phyloP scores from a whole-genome alignment of 2,797 vertebrate species.

The Lates japonicus region DNA sequence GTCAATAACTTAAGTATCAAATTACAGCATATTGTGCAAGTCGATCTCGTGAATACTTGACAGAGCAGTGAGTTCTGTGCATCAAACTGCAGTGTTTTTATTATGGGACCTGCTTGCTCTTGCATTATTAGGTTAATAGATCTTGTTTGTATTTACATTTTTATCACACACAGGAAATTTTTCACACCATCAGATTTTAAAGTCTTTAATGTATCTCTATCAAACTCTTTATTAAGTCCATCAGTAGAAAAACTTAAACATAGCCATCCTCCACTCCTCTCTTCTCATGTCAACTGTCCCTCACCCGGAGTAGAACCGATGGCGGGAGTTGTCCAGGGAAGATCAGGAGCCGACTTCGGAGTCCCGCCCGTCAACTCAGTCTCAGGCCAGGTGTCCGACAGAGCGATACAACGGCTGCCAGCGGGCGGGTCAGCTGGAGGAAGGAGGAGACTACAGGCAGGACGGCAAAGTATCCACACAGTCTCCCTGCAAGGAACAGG shows the following conservation, averaged over 20 bases:
- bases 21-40: background rate
- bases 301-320: conserved; percentile 85
- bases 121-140: background rate
- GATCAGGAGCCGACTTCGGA: conserved; percentile 89
- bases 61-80: background rate
- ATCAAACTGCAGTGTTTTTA: background rate
- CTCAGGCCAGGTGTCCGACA: conserved; percentile 78
- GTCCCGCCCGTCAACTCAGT: conserved; percentile 83
- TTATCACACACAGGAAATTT: background rate
- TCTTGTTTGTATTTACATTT: background rate
- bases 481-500: conserved; percentile 79
- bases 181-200: background rate
- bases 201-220: background rate
- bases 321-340: conserved; percentile 94
- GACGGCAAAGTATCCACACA: conserved; percentile 77
- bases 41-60: background rate
- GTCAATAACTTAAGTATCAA: background rate
- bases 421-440: conserved; percentile 78
- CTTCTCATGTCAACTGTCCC: background rate
- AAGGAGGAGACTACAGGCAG: conserved; percentile 82
- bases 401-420: conserved; percentile 91
- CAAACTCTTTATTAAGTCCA: background rate
- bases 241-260: background rate
- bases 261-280: background rate
- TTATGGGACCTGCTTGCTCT: background rate